These are phyloP conservation scores for Artemisiospiza belli DNA, from an alignment of 2,113 vertebrate species.

Conservation along the genomic window DNA sequence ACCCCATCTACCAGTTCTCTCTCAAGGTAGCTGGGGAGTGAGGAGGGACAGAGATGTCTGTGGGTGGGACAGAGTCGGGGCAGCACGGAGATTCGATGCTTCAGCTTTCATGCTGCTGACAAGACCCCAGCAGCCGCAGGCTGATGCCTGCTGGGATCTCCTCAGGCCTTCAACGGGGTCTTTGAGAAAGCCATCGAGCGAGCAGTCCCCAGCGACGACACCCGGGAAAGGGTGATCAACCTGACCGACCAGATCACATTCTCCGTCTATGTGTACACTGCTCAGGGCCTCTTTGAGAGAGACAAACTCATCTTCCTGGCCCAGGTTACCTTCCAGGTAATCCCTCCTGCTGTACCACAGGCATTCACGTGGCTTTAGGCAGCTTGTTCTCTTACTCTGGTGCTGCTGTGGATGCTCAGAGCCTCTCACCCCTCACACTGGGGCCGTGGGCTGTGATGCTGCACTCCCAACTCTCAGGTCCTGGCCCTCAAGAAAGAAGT, in stretches of 20 bases:
- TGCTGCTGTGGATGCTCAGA: background rate
- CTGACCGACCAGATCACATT: constrained; percentile 80
- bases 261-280: constrained; percentile 69
- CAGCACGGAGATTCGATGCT: fast-evolving
- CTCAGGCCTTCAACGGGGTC: constrained; percentile 73
- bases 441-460: fast-evolving
- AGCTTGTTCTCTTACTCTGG: background rate
- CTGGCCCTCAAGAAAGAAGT: constrained; percentile 75
- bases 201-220: constrained; percentile 24
- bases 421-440: fast-evolving
- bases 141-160: background rate
- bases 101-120: background rate
- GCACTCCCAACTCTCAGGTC: constrained; percentile 23
- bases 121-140: background rate
- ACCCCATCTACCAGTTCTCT: constrained; percentile 81
- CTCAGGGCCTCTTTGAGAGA: constrained; percentile 77
- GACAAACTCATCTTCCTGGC: constrained; percentile 83
- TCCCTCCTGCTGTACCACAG: fast-evolving
- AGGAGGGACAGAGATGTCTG: background rate
- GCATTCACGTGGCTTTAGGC: fast-evolving
- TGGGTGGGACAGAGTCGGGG: fast-evolving
- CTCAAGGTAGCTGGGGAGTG: constrained; percentile 64
- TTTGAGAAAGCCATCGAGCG: constrained; percentile 77
- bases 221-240: constrained; percentile 66
- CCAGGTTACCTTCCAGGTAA: constrained; percentile 79